Evolutionary conservation across 2,113 vertebrate species (phyloP).

Genomic region (Psittacara wagleri): DNA sequence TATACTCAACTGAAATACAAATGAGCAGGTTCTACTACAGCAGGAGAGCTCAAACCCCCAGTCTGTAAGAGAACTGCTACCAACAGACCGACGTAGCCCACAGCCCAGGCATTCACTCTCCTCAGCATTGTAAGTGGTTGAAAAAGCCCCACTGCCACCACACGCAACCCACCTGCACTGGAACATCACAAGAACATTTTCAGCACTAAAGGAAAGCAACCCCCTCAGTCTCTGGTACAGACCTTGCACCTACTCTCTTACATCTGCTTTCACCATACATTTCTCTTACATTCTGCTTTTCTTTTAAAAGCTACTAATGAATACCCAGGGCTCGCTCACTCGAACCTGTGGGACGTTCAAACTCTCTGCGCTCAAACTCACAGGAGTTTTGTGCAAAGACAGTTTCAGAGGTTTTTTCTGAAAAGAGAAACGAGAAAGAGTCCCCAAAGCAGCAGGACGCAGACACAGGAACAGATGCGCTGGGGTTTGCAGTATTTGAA

Average conservation of each 20-base stretch:
- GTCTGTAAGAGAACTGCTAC: background rate
- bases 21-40: background rate
- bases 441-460: rapidly evolving
- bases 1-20: background rate
- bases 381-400: background rate
- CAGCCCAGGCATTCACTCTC: background rate
- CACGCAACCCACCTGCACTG: rapidly evolving
- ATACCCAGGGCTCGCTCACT: rapidly evolving
- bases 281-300: too few species aligned
- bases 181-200: background rate
- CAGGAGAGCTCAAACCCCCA: background rate
- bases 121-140: rapidly evolving
- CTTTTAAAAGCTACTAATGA: background rate
- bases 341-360: rapidly evolving
- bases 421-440: background rate
- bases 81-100: rapidly evolving
- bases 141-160: background rate
- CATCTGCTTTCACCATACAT: background rate
- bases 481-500: background rate
- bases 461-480: rapidly evolving
- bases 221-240: background rate
- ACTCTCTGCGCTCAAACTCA: background rate
- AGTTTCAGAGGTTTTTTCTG: background rate
- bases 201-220: background rate
- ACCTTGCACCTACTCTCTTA: background rate